Evolutionary conservation across 1,140 invertebrate genomes (phyloP).

Genomic region (Heliconius melpomene): DNA sequence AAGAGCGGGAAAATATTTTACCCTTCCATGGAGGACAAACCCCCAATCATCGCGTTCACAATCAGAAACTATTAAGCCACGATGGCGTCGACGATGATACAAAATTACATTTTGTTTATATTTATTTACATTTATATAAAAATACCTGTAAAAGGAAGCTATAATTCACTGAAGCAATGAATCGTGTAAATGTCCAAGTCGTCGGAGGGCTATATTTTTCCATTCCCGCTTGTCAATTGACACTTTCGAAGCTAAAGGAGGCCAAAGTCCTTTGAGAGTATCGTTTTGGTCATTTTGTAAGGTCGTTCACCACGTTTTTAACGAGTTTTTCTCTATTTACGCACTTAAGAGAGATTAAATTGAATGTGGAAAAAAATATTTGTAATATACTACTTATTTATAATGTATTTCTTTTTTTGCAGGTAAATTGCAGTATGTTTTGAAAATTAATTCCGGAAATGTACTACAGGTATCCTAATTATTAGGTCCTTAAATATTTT

Average conservation of each 20-base stretch:
- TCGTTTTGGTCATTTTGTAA: conserved; percentile 10
- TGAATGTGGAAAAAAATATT: neutral
- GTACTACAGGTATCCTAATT: neutral
- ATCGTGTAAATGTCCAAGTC: conserved; percentile 18
- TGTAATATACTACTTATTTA: neutral
- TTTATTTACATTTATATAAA: neutral
- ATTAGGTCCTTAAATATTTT: neutral
- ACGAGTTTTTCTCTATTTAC: conserved; percentile 15
- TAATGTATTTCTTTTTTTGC: conserved; percentile 9
- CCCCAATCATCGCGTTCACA: too few species aligned
- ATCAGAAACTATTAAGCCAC: neutral
- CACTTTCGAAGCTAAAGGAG: conserved; percentile 16
- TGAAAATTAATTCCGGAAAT: neutral
- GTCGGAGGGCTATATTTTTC: conserved; percentile 20
- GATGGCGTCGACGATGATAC: too few species aligned
- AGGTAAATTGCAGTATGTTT: conserved; percentile 13
- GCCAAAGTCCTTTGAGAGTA: conserved; percentile 17
- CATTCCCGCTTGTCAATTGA: conserved; percentile 22
- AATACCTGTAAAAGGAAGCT: neutral
- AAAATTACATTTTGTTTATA: too few species aligned
- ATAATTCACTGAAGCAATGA: conserved; percentile 16
- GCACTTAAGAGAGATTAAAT: neutral
- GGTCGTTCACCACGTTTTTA: conserved; percentile 14
- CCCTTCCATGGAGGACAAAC: neutral
- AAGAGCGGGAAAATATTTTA: neutral